Base-by-base conservation (phyloP, 2,113 vertebrate genomes). In the Catharus fuscescens region DNA sequence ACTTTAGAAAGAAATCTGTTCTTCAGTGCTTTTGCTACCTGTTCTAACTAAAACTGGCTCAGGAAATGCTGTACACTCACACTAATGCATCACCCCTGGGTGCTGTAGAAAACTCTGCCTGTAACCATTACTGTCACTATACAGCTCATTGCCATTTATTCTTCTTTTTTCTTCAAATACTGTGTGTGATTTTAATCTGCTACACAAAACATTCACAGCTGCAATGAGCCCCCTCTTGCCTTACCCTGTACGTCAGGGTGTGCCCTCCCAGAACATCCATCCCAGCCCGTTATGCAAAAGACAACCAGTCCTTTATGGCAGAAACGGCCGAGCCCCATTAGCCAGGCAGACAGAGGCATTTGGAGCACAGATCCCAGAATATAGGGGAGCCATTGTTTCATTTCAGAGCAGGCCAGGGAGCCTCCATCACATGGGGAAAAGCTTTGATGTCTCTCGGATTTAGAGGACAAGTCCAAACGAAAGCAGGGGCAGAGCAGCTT, bases 251-350 rank as follows among this genome's bases (percentile, higher is more conserved):
- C 3, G 11, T 38, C 28, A 31, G 71, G 31, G 42, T 29, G 56
- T 47, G 78, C 48, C 78, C 57, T 79, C 73, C 34, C 93, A 82
- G 87, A 70, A 26, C 15, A 21, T n/a, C 53, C 24, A 60, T 50
- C 66, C 61, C 72, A 71, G 61, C 52, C 85, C 4, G 3, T 85
- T 72, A 69, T 1, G 1, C 60, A 36, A 6, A 74, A 86, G 64
- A 95, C 94, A 96, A 91, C 77, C 31, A 36, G 45, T 10, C 61
- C 73, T 95, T 95, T 95, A 94, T 85, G 84, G 61, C 59, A 92
- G 65, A 25, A 92, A 50, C 1, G 0, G 44, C 13, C 0, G 0
- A 89, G 87, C 73, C 80, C 89, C 80, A 91, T 96, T 85, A 93
- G 80, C 70, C 1, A 0, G 73, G 83, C 86, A 93, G 92, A 48